Conservation (phyloP, 2,888 invertebrate genomes). For the Malthinus seriepunctatus region DNA sequence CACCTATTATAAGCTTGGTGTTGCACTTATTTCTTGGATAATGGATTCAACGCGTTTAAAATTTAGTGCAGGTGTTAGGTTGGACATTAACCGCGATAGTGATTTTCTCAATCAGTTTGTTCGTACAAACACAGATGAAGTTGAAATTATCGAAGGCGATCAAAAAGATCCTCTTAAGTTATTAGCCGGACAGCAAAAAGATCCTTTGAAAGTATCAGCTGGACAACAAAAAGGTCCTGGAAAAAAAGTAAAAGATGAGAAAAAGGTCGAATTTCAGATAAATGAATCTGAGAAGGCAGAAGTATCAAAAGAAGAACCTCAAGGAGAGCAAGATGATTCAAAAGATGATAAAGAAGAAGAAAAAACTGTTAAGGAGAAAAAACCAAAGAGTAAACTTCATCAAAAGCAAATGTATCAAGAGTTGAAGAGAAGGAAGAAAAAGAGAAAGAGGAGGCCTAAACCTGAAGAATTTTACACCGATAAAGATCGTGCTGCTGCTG, state of each 20-base stretch:
- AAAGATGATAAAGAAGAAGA: slow-evolving; percentile 44
- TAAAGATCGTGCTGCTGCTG: slow-evolving; percentile 88
- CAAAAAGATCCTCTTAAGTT: slow-evolving; percentile 29
- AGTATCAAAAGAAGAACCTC: slow-evolving; percentile 5
- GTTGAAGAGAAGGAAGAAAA: slow-evolving; percentile 41
- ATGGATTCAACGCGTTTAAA: neutral
- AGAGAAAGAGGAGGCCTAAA: slow-evolving; percentile 46
- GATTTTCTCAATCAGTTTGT: slow-evolving; percentile 82
- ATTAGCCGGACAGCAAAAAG: slow-evolving; percentile 18
- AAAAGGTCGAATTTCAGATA: slow-evolving; percentile 10
- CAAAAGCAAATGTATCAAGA: slow-evolving; percentile 49
- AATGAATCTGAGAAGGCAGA: slow-evolving; percentile 28
- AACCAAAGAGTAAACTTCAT: slow-evolving; percentile 34
- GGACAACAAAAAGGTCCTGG: neutral
- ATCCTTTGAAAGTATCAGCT: neutral
- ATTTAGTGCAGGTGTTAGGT: slow-evolving; percentile 14
- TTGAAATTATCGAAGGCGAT: slow-evolving; percentile 45
- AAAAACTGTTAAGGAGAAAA: slow-evolving; percentile 34
- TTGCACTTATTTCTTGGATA: neutral
- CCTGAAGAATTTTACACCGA: slow-evolving; percentile 84
- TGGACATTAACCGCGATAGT: slow-evolving; percentile 66
- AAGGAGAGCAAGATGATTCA: slow-evolving; percentile 9
- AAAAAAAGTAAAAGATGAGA: slow-evolving; percentile 50
- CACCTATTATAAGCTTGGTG: neutral
- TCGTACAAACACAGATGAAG: slow-evolving; percentile 66